A percentile compares a stretch with the other conserved stretches of the same genome.
Evolutionary conservation across 2,888 invertebrate genomes (phyloP).

Genomic region (Euplagia quadripunctaria): DNA sequence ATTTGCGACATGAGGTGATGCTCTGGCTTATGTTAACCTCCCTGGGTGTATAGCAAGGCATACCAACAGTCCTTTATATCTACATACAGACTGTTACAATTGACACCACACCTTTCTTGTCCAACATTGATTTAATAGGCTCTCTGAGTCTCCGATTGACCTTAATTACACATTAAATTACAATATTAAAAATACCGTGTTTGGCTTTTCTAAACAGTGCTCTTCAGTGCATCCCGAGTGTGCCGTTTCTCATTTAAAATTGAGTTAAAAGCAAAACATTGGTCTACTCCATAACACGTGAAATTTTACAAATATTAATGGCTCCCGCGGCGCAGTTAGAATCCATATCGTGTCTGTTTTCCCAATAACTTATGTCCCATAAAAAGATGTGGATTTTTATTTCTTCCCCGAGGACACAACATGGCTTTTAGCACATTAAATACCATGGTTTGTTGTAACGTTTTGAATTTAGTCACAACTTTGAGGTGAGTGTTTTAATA

Average conservation of each 20-base stretch:
- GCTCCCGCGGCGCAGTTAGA: neutral
- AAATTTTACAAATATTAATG: constrained; percentile 2
- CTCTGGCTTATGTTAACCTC: too few relatives aligned
- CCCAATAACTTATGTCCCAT: constrained; percentile 7
- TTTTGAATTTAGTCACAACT: neutral
- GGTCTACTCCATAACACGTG: neutral
- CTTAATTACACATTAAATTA: neutral
- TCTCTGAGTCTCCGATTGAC: neutral
- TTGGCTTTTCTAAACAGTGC: neutral
- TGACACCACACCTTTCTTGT: too few relatives aligned
- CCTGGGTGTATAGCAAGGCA: too few relatives aligned
- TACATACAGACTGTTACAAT: too few relatives aligned
- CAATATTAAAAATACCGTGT: neutral
- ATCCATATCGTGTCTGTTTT: constrained; percentile 1
- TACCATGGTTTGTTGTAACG: neutral
- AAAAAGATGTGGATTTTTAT: neutral
- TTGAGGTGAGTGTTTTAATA: neutral
- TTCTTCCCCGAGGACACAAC: neutral
- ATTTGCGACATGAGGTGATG: too few relatives aligned
- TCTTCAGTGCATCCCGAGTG: neutral
- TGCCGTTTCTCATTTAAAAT: neutral
- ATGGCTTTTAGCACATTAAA: neutral
- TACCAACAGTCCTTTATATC: too few relatives aligned
- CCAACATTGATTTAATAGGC: too few relatives aligned
- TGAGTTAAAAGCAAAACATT: neutral